phyloP scores from a whole-genome alignment of 2,113 vertebrate genomes.

The Nyctibius bracteatus region DNA sequence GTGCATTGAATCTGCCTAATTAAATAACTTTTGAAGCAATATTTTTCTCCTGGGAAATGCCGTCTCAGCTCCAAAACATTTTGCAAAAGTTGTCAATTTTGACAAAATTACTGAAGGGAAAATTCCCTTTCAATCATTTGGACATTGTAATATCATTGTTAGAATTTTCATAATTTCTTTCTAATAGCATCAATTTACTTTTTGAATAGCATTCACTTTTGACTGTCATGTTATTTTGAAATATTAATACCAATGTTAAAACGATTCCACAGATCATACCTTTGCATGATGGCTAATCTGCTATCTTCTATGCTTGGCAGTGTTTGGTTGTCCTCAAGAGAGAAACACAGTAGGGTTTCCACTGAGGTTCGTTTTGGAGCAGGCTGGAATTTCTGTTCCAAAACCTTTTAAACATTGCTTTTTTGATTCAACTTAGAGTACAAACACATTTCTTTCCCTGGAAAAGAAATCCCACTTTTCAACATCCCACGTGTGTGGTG shows the following conservation, averaged over 20 bases:
- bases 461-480: not conserved
- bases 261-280: not conserved
- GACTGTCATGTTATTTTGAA: not conserved
- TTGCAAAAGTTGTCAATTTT: not conserved
- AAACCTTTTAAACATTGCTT: not conserved
- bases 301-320: not conserved
- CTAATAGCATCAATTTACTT: not conserved
- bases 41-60: not conserved
- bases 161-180: not conserved
- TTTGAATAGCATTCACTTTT: not conserved
- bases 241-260: not conserved
- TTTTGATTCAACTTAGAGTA: not conserved
- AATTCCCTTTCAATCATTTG: not conserved
- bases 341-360: not conserved
- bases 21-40: not conserved
- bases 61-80: not conserved
- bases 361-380: not conserved
- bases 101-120: not conserved
- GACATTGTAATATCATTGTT: not conserved
- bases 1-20: not conserved
- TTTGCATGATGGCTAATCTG: not conserved
- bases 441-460: conserved; percentile 1
- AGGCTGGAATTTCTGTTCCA: not conserved
- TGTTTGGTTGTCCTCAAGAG: not conserved
- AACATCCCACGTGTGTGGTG: not conserved